Evolutionary conservation across 1,140 invertebrate genomes (phyloP).

Genomic region (roundworm (Caenorhabditis elegans)): WBcel235 BX284603.4:12220501-12221000

Average conservation of each 20-base stretch:
- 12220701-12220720: conserved; percentile 97
- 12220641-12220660: conserved; percentile 99
- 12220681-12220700: conserved; percentile 98
- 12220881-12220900: background rate
- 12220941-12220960: too few relatives aligned
- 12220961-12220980: too few relatives aligned
- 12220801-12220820: conserved; percentile 55
- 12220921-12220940: conserved; percentile 8
- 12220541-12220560: conserved; percentile 96
- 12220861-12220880: background rate
- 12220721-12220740: conserved; percentile 80
- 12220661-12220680: conserved; percentile 97
- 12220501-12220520: conserved; percentile 79
- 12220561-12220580: conserved; percentile 98
- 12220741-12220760: conserved; percentile 83
- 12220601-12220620: conserved; percentile 88
- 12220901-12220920: background rate
- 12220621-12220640: conserved; percentile 91
- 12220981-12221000: too few relatives aligned
- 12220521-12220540: conserved; percentile 84
- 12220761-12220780: conserved; percentile 96
- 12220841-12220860: background rate
- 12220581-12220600: conserved; percentile 88
- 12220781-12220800: conserved; percentile 88
- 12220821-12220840: background rate